Percentiles rank a stretch among this genome's conserved stretches.
Evolutionary conservation across 2,113 vertebrate genomes (phyloP).

Genomic region (Hepsetus odoe): DNA sequence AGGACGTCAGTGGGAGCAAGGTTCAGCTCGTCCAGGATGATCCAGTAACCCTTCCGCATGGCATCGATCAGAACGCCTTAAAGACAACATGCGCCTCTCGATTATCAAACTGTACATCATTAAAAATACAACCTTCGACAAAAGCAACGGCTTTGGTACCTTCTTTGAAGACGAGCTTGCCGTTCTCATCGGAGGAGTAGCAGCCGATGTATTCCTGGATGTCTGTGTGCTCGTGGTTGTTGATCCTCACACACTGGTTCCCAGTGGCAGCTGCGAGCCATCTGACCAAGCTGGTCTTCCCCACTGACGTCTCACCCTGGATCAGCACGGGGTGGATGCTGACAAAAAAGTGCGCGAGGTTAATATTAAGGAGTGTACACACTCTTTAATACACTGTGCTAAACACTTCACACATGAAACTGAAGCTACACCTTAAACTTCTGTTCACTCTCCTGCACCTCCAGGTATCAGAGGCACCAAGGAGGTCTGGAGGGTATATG

Average conservation of each 20-base stretch:
- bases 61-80: conserved; percentile 93
- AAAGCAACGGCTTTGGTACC: conserved; percentile 65
- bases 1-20: conserved; percentile 95
- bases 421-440: too few relatives aligned
- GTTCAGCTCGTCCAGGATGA: conserved; percentile 95
- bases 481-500: neutral
- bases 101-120: neutral
- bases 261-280: conserved; percentile 92
- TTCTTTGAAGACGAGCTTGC: conserved; percentile 93
- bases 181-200: conserved; percentile 87
- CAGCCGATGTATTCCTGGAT: conserved; percentile 98
- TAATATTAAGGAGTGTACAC: neutral
- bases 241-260: conserved; percentile 95
- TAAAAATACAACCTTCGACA: neutral
- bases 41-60: conserved; percentile 98
- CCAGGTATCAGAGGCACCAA: too few relatives aligned
- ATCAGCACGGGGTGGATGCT: conserved; percentile 93
- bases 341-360: conserved; percentile 10
- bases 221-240: conserved; percentile 98
- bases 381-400: neutral
- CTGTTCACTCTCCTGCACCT: too few relatives aligned
- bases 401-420: too few relatives aligned
- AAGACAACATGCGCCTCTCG: neutral
- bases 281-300: conserved; percentile 94
- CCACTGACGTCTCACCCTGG: conserved; percentile 96